Evolutionary conservation across 2,888 invertebrate species (phyloP).

Genomic region (Cinara cedri): DNA sequence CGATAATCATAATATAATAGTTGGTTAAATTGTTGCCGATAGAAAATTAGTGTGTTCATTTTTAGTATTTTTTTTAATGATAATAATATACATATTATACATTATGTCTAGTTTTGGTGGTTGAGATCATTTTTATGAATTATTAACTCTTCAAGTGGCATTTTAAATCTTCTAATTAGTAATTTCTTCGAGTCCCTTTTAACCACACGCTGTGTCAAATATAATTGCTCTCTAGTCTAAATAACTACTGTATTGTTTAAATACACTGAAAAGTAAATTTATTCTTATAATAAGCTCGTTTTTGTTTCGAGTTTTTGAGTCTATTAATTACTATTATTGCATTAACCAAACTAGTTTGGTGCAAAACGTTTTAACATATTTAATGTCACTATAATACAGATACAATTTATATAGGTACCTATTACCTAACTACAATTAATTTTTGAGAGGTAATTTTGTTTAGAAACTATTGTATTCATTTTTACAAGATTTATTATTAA

Average conservation of each 20-base stretch:
- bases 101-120: not conserved
- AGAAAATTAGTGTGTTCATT: constrained; percentile 20
- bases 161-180: constrained; percentile 10
- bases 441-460: too few species aligned
- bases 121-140: not conserved
- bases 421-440: not conserved
- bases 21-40: not conserved
- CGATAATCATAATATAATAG: not conserved
- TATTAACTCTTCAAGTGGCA: not conserved
- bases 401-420: not conserved
- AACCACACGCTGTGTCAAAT: not conserved
- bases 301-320: not conserved
- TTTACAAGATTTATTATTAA: too few species aligned
- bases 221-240: constrained; percentile 14
- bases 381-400: too few species aligned
- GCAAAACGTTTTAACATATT: not conserved
- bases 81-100: not conserved
- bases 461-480: too few species aligned
- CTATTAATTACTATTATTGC: constrained; percentile 3
- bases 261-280: not conserved
- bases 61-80: not conserved
- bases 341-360: not conserved
- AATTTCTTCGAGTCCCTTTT: not conserved
- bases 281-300: not conserved
- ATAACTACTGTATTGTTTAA: constrained; percentile 7